Conservation (phyloP, 2,797 vertebrate species). For the Enteromius mattozi region DNA sequence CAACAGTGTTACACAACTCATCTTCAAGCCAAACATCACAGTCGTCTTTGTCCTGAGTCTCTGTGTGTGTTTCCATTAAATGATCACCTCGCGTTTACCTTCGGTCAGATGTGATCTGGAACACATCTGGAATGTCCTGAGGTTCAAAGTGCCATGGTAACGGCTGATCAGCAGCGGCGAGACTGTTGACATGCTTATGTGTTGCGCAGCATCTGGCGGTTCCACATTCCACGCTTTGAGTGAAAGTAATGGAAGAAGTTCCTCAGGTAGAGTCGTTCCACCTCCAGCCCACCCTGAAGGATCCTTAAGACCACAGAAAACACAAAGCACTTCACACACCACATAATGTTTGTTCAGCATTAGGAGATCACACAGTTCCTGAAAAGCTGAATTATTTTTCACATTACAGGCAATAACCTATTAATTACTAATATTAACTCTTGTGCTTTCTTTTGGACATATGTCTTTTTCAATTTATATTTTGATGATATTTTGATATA, state of each 20-base stretch:
- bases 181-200: constrained; percentile 39
- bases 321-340: constrained; percentile 13
- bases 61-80: background rate
- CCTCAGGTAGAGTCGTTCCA: constrained; percentile 90
- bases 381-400: background rate
- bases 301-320: constrained; percentile 77
- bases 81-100: background rate
- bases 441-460: background rate
- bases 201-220: constrained; percentile 70
- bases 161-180: constrained; percentile 34
- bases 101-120: constrained; percentile 4
- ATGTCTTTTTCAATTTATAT: background rate
- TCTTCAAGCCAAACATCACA: constrained; percentile 1
- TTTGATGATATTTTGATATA: background rate
- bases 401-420: background rate
- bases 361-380: background rate
- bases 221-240: constrained; percentile 98
- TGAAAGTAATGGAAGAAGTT: constrained; percentile 95
- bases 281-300: constrained; percentile 89
- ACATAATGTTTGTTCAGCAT: background rate
- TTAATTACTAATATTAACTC: background rate
- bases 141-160: constrained; percentile 69
- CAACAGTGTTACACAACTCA: constrained; percentile 11
- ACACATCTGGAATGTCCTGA: background rate
- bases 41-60: constrained; percentile 5